These are phyloP conservation scores for Drosophila borborema DNA, from an alignment of 2,888 invertebrate species.

Conservation along the genomic window DNA sequence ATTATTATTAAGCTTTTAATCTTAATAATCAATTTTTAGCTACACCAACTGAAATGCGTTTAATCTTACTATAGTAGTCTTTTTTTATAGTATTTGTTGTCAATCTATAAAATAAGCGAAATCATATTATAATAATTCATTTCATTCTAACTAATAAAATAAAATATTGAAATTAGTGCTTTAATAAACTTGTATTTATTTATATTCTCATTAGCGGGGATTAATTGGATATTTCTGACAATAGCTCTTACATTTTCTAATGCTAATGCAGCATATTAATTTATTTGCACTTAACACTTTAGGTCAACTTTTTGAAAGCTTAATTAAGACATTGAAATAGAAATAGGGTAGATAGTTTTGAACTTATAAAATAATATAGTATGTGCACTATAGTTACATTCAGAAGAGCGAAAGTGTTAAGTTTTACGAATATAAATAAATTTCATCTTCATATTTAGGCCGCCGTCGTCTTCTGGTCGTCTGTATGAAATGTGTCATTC, in stretches of 20 bases:
- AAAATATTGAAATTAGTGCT: slow-evolving; percentile 7
- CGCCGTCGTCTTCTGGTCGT: slow-evolving; percentile 44
- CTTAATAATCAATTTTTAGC: no score
- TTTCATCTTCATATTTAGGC: slow-evolving; percentile 33
- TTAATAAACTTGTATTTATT: slow-evolving; percentile 25
- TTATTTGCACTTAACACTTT: slow-evolving; percentile 59
- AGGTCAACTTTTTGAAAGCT: slow-evolving; percentile 72
- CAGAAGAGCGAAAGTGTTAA: slow-evolving; percentile 4
- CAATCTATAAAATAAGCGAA: background rate
- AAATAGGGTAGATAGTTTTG: slow-evolving; percentile 28
- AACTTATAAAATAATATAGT: slow-evolving; percentile 36
- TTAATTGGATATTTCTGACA: slow-evolving; percentile 8
- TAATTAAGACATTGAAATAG: slow-evolving; percentile 29
- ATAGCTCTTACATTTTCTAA: slow-evolving; percentile 18
- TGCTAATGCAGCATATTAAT: slow-evolving; percentile 19
- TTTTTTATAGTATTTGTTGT: background rate
- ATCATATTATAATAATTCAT: background rate
- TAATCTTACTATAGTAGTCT: background rate
- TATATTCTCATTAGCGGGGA: slow-evolving; percentile 12
- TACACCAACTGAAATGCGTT: background rate
- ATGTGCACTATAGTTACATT: slow-evolving; percentile 14
- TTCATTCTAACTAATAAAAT: background rate
- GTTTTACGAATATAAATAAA: slow-evolving; percentile 14
- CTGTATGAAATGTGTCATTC: slow-evolving; percentile 71
- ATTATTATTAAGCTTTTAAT: background rate